Percentiles rank a stretch among this genome's conserved stretches.
phyloP scores from a whole-genome alignment of 30 jellyfish, hydroid and myxozoan species.

The Chironex yamaguchii region DNA sequence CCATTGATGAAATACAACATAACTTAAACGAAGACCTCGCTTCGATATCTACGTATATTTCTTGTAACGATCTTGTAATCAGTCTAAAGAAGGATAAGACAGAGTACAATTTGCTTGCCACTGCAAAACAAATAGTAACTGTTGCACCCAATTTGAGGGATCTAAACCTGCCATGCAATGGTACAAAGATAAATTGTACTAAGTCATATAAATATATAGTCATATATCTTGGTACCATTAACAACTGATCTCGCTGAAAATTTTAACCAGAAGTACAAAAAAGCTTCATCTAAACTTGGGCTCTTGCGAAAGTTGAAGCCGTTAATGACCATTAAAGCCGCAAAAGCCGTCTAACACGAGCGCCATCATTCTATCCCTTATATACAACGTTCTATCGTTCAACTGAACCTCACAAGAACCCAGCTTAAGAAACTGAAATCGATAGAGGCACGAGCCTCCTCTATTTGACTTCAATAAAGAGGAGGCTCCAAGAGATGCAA shows the following conservation, averaged over 20 bases:
- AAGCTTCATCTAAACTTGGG: constrained; percentile 71
- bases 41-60: constrained; percentile 26
- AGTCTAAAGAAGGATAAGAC: constrained; percentile 43
- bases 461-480: too few relatives aligned
- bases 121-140: not conserved
- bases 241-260: too few relatives aligned
- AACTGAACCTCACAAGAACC: constrained; percentile 52
- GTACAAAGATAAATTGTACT: not conserved
- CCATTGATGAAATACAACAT: constrained; percentile 27
- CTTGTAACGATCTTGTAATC: constrained; percentile 37
- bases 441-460: constrained; percentile 66
- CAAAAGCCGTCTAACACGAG: constrained; percentile 62
- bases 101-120: constrained; percentile 35
- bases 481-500: constrained; percentile 24
- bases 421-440: constrained; percentile 30
- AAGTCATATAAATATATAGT: constrained; percentile 26
- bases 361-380: constrained; percentile 63
- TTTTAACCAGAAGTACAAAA: constrained; percentile 52
- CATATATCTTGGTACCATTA: constrained; percentile 51
- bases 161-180: constrained; percentile 28
- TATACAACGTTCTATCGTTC: constrained; percentile 74
- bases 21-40: constrained; percentile 58
- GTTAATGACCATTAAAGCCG: constrained; percentile 57
- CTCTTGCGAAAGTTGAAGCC: constrained; percentile 69
- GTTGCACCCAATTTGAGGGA: constrained; percentile 20